Percentiles rank a stretch among this genome's conserved stretches.
Conservation (phyloP, 2,888 invertebrate species). For the Hirtodrosophila alboralis region DNA sequence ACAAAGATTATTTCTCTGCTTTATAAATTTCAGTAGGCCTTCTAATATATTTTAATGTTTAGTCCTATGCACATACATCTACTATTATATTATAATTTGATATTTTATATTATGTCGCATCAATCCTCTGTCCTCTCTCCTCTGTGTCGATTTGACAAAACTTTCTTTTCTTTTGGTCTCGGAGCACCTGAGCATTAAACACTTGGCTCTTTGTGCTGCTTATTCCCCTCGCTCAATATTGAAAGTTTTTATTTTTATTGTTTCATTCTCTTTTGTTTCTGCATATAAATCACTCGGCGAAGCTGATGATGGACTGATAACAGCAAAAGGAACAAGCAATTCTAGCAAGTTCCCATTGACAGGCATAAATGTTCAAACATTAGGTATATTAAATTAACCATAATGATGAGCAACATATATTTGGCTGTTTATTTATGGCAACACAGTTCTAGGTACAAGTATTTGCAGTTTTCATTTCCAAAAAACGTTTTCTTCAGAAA, state of each 20-base stretch:
- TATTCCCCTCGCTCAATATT: not conserved
- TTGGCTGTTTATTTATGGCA: slow-evolving; percentile 33
- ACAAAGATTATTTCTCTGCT: slow-evolving; percentile 7
- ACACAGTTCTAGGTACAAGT: too few relatives aligned
- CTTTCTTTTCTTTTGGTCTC: slow-evolving; percentile 43
- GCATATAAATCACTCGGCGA: slow-evolving; percentile 42
- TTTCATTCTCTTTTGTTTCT: slow-evolving; percentile 15
- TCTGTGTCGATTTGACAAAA: slow-evolving; percentile 40
- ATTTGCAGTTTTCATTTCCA: too few relatives aligned
- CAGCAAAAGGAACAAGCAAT: slow-evolving; percentile 7
- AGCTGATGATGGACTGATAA: slow-evolving; percentile 38
- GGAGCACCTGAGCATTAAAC: slow-evolving; percentile 48
- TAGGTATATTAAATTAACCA: slow-evolving; percentile 41
- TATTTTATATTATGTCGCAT: slow-evolving; percentile 14
- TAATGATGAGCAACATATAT: slow-evolving; percentile 31
- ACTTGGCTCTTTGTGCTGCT: slow-evolving; percentile 11
- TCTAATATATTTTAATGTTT: not conserved
- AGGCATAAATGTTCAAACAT: slow-evolving; percentile 1
- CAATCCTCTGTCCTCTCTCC: slow-evolving; percentile 29
- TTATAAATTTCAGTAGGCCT: not conserved
- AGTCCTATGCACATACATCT: slow-evolving; percentile 9
- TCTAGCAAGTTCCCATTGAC: not conserved
- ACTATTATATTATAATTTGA: too few relatives aligned
- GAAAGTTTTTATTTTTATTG: slow-evolving; percentile 4
- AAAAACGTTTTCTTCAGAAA: too few relatives aligned